phyloP scores from a whole-genome alignment of 2,113 vertebrate species.

The Polypterus senegalus region DNA sequence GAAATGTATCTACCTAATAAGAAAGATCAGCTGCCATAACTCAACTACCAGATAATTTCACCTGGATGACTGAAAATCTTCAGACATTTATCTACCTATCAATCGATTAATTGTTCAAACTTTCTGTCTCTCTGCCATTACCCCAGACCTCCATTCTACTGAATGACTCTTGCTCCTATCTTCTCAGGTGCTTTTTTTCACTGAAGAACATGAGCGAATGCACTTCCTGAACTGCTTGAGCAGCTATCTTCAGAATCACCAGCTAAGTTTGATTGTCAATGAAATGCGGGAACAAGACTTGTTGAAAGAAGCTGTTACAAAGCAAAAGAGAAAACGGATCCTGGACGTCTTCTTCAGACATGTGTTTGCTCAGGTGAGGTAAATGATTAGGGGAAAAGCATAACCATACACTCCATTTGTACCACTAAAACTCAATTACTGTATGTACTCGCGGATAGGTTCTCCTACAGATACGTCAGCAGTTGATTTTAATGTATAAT shows the following conservation, averaged over 20 bases:
- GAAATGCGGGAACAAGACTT: constrained; percentile 60
- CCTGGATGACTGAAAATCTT: no score
- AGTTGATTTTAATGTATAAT: no score
- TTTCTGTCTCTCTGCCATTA: background rate
- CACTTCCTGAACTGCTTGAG: constrained; percentile 51
- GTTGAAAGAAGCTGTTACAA: constrained; percentile 68
- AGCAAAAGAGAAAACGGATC: constrained; percentile 67
- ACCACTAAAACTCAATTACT: no score
- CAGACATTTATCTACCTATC: background rate
- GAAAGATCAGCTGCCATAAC: no score
- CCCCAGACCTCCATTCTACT: no score
- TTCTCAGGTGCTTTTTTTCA: constrained; percentile 75
- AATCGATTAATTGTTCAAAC: background rate
- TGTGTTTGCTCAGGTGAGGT: constrained; percentile 75
- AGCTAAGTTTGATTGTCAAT: constrained; percentile 33
- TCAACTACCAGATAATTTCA: no score
- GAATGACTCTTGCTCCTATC: background rate
- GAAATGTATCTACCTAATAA: no score
- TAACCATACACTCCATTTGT: background rate
- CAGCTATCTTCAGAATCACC: constrained; percentile 22
- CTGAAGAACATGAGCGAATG: constrained; percentile 47
- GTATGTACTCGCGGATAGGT: no score
- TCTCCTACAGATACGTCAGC: no score
- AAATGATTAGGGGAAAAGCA: background rate
- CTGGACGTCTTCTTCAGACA: constrained; percentile 89